Evolutionary conservation across 2,888 invertebrate genomes (phyloP).

Genomic region (Sesia bembeciformis): DNA sequence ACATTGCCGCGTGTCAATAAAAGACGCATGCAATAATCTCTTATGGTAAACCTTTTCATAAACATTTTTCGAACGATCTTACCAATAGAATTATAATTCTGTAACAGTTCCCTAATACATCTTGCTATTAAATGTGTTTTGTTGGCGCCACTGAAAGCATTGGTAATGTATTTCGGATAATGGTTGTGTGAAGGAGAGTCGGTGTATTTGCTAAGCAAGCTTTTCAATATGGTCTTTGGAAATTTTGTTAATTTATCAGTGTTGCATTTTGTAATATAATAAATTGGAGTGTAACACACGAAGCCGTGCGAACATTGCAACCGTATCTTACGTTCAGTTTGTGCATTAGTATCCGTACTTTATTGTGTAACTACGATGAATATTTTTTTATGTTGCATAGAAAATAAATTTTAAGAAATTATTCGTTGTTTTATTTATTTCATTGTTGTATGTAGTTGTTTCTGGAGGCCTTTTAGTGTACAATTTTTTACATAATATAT

Average conservation of each 20-base stretch:
- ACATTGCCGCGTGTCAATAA: too few species aligned
- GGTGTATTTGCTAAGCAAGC: conserved; percentile 31
- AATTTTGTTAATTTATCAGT: conserved; percentile 41
- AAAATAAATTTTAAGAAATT: conserved; percentile 74
- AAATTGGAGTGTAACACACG: neutral
- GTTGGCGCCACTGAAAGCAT: too few species aligned
- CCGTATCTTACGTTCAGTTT: conserved; percentile 31
- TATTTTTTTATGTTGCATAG: conserved; percentile 77
- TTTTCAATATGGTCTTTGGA: conserved; percentile 31
- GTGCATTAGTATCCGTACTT: conserved; percentile 69
- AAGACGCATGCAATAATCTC: too few species aligned
- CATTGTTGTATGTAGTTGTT: neutral
- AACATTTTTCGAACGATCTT: too few species aligned
- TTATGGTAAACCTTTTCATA: too few species aligned
- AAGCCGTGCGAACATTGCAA: conserved; percentile 37
- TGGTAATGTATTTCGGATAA: too few species aligned
- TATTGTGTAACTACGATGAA: conserved; percentile 71
- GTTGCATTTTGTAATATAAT: conserved; percentile 34
- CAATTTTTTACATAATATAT: too few species aligned
- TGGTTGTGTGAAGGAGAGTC: too few species aligned
- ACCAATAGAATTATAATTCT: too few species aligned
- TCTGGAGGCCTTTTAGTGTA: neutral
- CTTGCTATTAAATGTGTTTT: too few species aligned
- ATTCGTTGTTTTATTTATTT: conserved; percentile 22
- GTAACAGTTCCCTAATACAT: too few species aligned